Base-by-base conservation (phyloP, 2,888 invertebrate genomes). In the Cantharis flavilabris region DNA sequence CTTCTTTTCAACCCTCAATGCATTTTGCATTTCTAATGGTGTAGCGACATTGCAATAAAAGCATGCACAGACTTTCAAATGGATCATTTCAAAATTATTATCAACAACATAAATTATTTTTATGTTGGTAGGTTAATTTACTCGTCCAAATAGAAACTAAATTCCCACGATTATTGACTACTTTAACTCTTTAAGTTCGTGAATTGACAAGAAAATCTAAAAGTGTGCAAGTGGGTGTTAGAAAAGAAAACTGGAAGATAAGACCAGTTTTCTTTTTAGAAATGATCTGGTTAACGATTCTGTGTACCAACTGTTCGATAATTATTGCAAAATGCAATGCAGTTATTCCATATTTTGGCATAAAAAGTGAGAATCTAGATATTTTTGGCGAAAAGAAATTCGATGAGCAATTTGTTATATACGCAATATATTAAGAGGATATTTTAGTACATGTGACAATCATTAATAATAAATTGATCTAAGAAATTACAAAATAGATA, bases 1-100 rank as follows among this genome's bases (percentile, higher is more conserved):
- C 79, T 79, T 75, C 76, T 76, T 81, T 79, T 76, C 77, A 75
- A 79, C 83, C 79, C 76, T 76, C 73, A 75, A 78, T 76, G 77
- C 80, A 78, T 78, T 78, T 78, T 76, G 75, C 76, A 78, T 78
- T 71, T 70, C 75, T 71, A 72, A 75, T 78, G 75, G 33, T 69
- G 71, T 33, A 72, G 70, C 71, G 73, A 76, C 75, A 71, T 62
- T 65, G 75, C 75, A 62, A 72, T 78, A 73, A 75, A 71, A 71
- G 30, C 72, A 78, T 77, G 75, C 62, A 26, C 13, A 10, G 75
- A 75, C 75, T 75, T n/a, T 18, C 14, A 73, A 73, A 73, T 26
- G n/a, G n/a, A 20, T 23, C 65, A 13, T 9, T 67, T 67, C 3
- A 49, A 20, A 49, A 49, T 16, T 16, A 49, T 49, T 49, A 49